Conservation (phyloP, 92 coral and sea anemone genomes). For the Anthopleura xanthogrammica region DNA sequence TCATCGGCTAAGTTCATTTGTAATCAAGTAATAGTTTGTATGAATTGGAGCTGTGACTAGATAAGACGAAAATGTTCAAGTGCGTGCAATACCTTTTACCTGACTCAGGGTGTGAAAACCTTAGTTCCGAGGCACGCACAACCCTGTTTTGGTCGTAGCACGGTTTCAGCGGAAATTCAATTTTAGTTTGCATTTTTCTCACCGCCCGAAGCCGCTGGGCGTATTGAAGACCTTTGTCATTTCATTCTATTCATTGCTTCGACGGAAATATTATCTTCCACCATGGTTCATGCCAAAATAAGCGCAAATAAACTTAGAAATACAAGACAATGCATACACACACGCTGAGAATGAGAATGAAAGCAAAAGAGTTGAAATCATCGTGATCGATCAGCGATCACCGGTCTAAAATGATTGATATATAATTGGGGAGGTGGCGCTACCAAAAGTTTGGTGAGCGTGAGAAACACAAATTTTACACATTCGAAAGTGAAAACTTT, state of each 20-base stretch:
- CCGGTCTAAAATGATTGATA: too few relatives aligned
- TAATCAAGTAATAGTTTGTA: too few relatives aligned
- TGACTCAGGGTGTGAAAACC: not conserved
- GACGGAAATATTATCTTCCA: not conserved
- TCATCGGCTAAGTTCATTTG: too few relatives aligned
- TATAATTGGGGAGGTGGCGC: not conserved
- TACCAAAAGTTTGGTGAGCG: not conserved
- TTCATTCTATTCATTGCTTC: not conserved
- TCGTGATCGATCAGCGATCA: too few relatives aligned
- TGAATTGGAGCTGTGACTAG: too few relatives aligned
- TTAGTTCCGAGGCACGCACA: not conserved
- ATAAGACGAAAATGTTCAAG: not conserved
- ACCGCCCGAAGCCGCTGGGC: not conserved
- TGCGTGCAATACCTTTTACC: not conserved
- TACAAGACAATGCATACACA: too few relatives aligned
- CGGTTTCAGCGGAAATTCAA: constrained; percentile 2
- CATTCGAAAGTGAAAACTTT: not conserved
- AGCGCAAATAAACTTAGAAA: not conserved
- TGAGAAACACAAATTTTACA: not conserved
- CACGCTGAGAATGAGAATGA: too few relatives aligned
- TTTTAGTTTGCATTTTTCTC: not conserved
- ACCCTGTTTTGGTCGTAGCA: not conserved
- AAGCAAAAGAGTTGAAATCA: too few relatives aligned
- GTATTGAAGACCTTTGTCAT: not conserved
- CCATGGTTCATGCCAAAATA: not conserved